Conservation (phyloP, 2,113 vertebrate species). For the Eulacestoma nigropectus region DNA sequence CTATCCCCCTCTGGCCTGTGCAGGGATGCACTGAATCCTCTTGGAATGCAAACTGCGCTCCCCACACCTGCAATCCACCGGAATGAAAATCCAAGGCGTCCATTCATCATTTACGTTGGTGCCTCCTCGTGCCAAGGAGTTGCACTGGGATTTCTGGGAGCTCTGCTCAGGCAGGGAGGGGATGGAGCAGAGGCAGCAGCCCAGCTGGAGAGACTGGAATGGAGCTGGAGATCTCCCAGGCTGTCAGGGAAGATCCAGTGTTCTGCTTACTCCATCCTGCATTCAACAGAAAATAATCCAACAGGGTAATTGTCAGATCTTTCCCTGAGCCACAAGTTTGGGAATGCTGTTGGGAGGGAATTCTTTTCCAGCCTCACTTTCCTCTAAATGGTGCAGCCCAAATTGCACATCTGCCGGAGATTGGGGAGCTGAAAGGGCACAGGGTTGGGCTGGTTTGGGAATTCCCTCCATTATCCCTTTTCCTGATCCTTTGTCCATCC, state of each 20-base stretch:
- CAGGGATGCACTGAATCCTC: not conserved
- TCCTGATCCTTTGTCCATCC: not conserved
- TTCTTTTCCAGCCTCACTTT: not conserved
- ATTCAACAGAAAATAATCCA: not conserved
- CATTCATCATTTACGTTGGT: not conserved
- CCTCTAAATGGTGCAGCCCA: not conserved
- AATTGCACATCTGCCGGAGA: not conserved
- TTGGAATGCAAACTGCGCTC: not conserved
- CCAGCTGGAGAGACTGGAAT: not conserved
- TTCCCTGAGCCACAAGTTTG: not conserved
- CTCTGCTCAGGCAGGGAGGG: not conserved
- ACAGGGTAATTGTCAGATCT: not conserved
- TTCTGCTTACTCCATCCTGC: not conserved
- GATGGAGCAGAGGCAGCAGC: not conserved
- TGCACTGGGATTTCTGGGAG: not conserved
- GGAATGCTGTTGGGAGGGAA: not conserved
- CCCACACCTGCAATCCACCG: not conserved
- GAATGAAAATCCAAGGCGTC: not conserved
- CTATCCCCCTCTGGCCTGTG: not conserved
- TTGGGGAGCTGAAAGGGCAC: not conserved
- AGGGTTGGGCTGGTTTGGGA: not conserved
- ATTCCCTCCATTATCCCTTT: not conserved
- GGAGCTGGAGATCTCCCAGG: not conserved
- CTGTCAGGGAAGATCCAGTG: not conserved
- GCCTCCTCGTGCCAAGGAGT: not conserved